Evolutionary conservation across 2,888 invertebrate genomes (phyloP).

Genomic region (Idaea dimidiata): DNA sequence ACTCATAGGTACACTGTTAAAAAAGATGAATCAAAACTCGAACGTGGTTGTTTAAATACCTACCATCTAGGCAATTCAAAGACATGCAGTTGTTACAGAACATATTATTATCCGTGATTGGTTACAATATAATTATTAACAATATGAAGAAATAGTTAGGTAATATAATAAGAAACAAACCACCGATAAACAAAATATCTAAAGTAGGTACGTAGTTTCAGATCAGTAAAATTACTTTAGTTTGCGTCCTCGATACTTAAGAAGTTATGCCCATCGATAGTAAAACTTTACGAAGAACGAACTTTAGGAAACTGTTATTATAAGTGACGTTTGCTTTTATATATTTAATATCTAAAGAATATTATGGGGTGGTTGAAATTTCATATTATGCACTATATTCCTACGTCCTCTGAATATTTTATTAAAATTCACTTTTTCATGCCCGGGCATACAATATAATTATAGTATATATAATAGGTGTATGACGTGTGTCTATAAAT

Average conservation of each 20-base stretch:
- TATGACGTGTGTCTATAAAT: too few relatives aligned
- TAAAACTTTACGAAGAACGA: slow-evolving; percentile 13
- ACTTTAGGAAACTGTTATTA: slow-evolving; percentile 18
- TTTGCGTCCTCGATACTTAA: background rate
- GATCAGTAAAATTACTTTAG: background rate
- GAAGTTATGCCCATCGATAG: slow-evolving; percentile 5
- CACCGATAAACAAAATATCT: background rate
- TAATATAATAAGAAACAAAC: background rate
- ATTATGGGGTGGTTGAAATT: slow-evolving; percentile 7
- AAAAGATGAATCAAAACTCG: too few relatives aligned
- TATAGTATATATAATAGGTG: background rate
- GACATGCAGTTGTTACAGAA: too few relatives aligned
- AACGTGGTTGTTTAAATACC: too few relatives aligned
- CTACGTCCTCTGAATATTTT: background rate
- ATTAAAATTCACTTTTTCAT: background rate
- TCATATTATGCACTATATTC: background rate
- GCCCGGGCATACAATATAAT: background rate
- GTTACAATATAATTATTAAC: too few relatives aligned
- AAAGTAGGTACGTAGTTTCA: background rate
- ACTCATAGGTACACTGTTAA: too few relatives aligned
- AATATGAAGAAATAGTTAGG: background rate
- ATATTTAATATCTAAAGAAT: slow-evolving; percentile 2
- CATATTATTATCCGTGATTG: too few relatives aligned
- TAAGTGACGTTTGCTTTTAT: slow-evolving; percentile 6
- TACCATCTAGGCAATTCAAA: too few relatives aligned